Evolutionary conservation across 2,888 invertebrate species (phyloP).

Genomic region (Acheta domesticus): DNA sequence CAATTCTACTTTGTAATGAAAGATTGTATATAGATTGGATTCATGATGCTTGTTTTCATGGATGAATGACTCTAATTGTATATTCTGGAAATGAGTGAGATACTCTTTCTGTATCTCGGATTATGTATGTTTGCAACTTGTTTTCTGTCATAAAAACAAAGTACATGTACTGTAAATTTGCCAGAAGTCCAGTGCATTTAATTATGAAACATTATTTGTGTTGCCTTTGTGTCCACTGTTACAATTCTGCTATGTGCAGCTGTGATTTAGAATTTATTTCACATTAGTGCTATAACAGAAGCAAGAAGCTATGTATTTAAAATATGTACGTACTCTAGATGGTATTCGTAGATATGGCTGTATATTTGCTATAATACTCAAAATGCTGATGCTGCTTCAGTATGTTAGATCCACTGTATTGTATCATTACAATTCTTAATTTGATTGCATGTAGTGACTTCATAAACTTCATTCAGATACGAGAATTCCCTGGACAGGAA

Average conservation of each 20-base stretch:
- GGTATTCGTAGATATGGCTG: not conserved
- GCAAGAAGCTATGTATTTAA: not conserved
- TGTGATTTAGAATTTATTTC: conserved; percentile 1
- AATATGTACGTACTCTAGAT: not conserved
- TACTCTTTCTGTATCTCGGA: not conserved
- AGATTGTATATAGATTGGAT: not conserved
- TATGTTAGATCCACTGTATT: not conserved
- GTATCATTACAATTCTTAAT: not conserved
- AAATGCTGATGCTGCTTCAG: not conserved
- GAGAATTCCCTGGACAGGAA: conserved; percentile 10
- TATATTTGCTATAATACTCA: conserved; percentile 10
- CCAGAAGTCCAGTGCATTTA: not conserved
- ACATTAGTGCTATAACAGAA: not conserved
- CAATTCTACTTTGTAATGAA: not conserved
- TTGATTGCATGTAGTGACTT: not conserved
- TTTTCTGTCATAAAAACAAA: not conserved
- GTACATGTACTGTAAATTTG: not conserved
- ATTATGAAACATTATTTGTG: not conserved
- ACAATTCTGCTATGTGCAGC: conserved; percentile 1
- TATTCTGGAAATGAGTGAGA: conserved; percentile 1
- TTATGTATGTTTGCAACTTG: not conserved
- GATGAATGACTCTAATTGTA: conserved; percentile 18
- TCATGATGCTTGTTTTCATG: not conserved
- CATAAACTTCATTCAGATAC: not conserved
- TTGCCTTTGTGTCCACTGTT: conserved; percentile 18